phyloP scores from a whole-genome alignment of 1,140 invertebrate genomes.

The Bombyx mandarina region DNA sequence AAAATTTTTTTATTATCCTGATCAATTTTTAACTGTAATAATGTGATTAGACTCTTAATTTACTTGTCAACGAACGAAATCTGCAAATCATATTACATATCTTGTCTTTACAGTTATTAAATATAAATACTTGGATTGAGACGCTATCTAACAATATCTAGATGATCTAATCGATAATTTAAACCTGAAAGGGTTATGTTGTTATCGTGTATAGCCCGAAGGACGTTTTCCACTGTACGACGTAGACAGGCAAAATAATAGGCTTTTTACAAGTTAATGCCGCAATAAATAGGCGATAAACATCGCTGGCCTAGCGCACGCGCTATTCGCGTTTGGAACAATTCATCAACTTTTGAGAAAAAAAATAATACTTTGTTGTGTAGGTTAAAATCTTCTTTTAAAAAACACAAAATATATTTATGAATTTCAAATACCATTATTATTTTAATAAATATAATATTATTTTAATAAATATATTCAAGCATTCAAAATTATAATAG shows the following conservation, averaged over 20 bases:
- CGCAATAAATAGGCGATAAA: conserved; percentile 48
- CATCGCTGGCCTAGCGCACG: conserved; percentile 34
- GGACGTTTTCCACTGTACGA: conserved; percentile 46
- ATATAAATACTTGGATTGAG: no score
- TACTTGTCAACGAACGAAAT: no score
- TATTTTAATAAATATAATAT: no score
- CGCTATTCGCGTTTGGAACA: conserved; percentile 17
- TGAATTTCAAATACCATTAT: no score
- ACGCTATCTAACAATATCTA: conserved; percentile 6
- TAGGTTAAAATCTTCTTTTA: neutral
- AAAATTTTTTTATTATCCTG: no score
- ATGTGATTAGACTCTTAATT: no score
- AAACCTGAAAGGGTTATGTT: conserved; percentile 9
- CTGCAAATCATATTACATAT: no score
- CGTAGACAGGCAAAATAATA: conserved; percentile 39
- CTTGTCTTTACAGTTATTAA: no score
- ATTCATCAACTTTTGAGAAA: conserved; percentile 10
- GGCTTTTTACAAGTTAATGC: conserved; percentile 50
- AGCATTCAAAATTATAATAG: no score
- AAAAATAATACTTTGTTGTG: neutral
- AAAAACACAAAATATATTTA: no score
- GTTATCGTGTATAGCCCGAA: conserved; percentile 22
- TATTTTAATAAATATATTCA: no score
- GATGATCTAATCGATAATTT: conserved; percentile 20
- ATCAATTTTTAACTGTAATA: no score